These are phyloP conservation scores for Alloplasta piceator DNA, from an alignment of 2,888 invertebrate genomes.

Conservation along the genomic window DNA sequence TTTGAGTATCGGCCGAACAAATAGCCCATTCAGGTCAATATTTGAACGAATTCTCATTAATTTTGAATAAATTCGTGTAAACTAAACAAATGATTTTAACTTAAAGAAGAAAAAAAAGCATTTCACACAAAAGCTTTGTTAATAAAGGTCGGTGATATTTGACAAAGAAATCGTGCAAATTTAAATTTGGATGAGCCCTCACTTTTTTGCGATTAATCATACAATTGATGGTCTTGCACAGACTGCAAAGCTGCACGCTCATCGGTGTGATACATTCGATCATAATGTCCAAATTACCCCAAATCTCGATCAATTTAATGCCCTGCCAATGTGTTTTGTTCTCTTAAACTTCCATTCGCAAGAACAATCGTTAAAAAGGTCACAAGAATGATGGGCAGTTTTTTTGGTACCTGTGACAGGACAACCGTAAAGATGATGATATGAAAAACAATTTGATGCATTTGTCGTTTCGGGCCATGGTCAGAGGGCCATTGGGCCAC, in stretches of 20 bases:
- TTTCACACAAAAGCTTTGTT: too few relatives aligned
- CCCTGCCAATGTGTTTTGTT: slow-evolving; percentile 10
- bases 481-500: slow-evolving; percentile 49
- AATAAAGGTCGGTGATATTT: too few relatives aligned
- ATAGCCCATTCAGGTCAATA: too few relatives aligned
- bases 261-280: slow-evolving; percentile 45
- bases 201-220: not conserved
- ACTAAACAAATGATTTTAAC: too few relatives aligned
- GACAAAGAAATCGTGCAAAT: too few relatives aligned
- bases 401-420: slow-evolving; percentile 7
- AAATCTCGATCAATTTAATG: slow-evolving; percentile 23
- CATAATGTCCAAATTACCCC: slow-evolving; percentile 36
- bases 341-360: not conserved
- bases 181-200: too few relatives aligned
- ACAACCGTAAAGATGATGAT: slow-evolving; percentile 2
- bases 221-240: slow-evolving; percentile 30
- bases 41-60: too few relatives aligned
- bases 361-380: not conserved
- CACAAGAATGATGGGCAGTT: not conserved
- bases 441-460: not conserved
- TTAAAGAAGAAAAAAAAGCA: too few relatives aligned
- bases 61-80: too few relatives aligned
- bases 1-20: too few relatives aligned
- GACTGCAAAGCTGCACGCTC: slow-evolving; percentile 26
- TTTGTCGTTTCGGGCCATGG: not conserved